Base-by-base conservation (phyloP, 2,797 vertebrate genomes). In the Prunella strophiata region DNA sequence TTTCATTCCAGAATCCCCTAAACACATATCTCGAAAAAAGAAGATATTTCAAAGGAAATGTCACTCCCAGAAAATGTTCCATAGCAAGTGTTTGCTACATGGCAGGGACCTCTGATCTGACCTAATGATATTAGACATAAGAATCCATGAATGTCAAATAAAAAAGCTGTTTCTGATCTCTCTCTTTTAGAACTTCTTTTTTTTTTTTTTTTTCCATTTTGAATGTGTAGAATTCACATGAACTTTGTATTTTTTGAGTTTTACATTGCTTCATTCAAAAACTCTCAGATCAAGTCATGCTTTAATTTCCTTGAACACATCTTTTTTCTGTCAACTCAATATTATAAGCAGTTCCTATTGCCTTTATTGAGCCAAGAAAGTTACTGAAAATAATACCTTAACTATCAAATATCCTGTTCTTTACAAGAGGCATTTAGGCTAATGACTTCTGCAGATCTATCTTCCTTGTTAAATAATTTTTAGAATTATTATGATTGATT, bases 11-110 rank as follows among this genome's bases (percentile, higher is more conserved):
- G 18, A 91, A 80, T 71, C 70, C 70, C 23, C 38, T 74, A 42
- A 94, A 27, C 9, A 71, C 9, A 0, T 34, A 48, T 58, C 67
- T 62, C 23, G 29, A 89, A 89, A 40, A 88, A 7, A n/a, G 14
- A 75, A 92, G 38, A 36, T 62, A 66, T 66, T 87, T 94, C 45
- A 78, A 79, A 89, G 29, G 61, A 80, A 91, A 58, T 25, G 32
- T 63, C 42, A 61, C 16, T 85, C 29, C 15, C 27, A 18, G 26
- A 67, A 83, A 77, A 67, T 71, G 12, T 61, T 94, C 26, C 42
- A 63, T 80, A 63, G 34, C 52, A 80, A 71, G 32, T 10, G 7
- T n/a, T 66, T 93, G 50, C 86, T 81, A 45, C 11, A 58, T 88
- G 52, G 68, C 38, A 72, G 47, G 32, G n/a, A 87, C 18, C n/a